Evolutionary conservation across 2,113 vertebrate genomes (phyloP).

Genomic region (Psephotus haematonotus): DNA sequence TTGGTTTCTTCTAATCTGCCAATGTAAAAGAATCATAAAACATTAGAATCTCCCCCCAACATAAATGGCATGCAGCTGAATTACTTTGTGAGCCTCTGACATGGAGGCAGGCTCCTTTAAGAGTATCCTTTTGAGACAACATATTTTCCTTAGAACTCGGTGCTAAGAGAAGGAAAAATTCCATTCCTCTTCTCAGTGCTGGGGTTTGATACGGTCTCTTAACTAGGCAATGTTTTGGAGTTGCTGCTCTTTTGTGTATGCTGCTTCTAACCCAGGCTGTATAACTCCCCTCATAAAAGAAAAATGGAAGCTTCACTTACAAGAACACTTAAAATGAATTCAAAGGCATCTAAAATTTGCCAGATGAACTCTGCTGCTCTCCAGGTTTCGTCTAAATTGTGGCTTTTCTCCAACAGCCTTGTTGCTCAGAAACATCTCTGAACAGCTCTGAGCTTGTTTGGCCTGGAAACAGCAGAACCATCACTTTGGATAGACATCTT

Average conservation of each 20-base stretch:
- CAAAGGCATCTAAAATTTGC: not conserved
- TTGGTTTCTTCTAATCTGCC: constrained; percentile 71
- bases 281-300: not conserved
- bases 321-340: not conserved
- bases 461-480: not conserved
- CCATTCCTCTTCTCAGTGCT: not conserved
- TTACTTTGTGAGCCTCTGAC: not conserved
- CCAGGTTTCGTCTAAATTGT: not conserved
- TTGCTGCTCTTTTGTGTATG: not conserved
- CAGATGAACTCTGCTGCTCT: not conserved
- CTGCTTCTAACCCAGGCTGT: not conserved
- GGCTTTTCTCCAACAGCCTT: not conserved
- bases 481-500: not conserved
- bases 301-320: not conserved
- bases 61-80: not conserved
- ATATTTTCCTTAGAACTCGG: not conserved
- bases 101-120: not conserved
- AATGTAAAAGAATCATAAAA: not conserved
- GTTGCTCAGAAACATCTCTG: not conserved
- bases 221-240: not conserved
- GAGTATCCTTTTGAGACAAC: not conserved
- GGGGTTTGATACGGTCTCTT: not conserved
- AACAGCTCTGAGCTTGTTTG: not conserved
- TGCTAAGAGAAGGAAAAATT: not conserved
- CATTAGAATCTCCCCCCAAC: not conserved